Evolutionary conservation across 2,797 vertebrate genomes (phyloP), one percentile per base, ranked within the genome.

Genomic region (Corythornis leucogaster): DNA sequence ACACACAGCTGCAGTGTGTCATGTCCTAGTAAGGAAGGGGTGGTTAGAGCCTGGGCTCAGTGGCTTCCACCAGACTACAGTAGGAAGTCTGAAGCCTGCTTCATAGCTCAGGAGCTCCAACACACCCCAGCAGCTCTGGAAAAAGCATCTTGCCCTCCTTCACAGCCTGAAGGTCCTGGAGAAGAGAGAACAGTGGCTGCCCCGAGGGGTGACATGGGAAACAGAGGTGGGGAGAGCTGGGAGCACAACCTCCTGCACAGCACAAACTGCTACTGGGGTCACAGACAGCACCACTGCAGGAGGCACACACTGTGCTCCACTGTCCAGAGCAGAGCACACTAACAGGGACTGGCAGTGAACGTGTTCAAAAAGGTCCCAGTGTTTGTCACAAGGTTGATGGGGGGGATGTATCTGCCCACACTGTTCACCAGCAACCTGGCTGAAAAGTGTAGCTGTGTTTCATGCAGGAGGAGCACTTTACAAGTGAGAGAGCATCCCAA

Each of bases 91-190:
- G 89, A 89, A 88, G 75, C 87, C 43, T 26, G 42, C 85, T 83
- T 94, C 94, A 93, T 85, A 85, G 92, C 89, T 85, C 91, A 24
- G 69, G 26, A 75, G 61, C 84, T 73, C 59, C 40, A 51, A 64
- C 21, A 15, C 82, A 84, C 79, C 74, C 38, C 0, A 2, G 86
- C 76, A 91, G 94, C 95, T 97, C 96, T 86, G 93, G 92, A 93
- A 90, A 87, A 84, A 89, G 79, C 85, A 50, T 35, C 31, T 38
- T 17, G 31, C 54, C 87, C 67, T 97, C 96, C 92, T 69, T 95
- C 96, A 94, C 46, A 83, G 95, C 93, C 53, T 38, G 46, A 81
- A 90, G 87, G 68, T 80, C 79, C 89, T 74, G 25, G 0, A 42
- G 33, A 83, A 54, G 25, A 28, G 0, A 42, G 38, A 80, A 59